Base-by-base conservation (phyloP, 2,113 vertebrate genomes). In the Cryptotis parvus region DNA sequence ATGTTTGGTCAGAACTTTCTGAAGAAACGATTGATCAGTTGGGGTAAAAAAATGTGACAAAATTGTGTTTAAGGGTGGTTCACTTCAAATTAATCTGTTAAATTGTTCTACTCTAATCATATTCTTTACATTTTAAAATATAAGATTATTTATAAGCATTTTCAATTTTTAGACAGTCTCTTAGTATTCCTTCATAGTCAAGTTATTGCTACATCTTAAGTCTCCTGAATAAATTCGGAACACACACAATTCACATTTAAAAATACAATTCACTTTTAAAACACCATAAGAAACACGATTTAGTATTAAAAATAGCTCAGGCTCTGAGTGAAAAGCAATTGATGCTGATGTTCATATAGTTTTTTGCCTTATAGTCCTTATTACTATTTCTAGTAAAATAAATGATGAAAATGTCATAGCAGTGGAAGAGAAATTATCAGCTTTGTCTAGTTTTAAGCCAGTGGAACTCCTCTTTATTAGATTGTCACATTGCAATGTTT, bases 91-190 rank as follows among this genome's bases (percentile, higher is more conserved):
- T 81, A 90, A 63, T 55, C 81, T 86, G 16, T 90, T 91, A 87
- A 94, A 84, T 55, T 84, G 18, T 24, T 35, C n/a, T 92, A 49
- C 0, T 58, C 55, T 58, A 58, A 58, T 3, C 22, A 65, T 80
- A 68, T 70, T 84, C 24, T 80, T 89, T 90, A 79, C 6, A 16
- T 81, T 73, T 87, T 33, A 45, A 16, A 91, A 77, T 39, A 18
- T 88, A 61, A n/a, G 45, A 37, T n/a, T 85, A 33, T 92, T 94
- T 63, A 43, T 74, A 9, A 35, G 9, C 27, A 52, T 75, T 55
- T 93, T 90, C 37, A 94, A 90, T 94, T 81, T 89, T 89, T 11
- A 94, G 77, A 93, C 92, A 87, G 83, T 89, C 45, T 87, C n/a
- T 76, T 61, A 85, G 66, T 6, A 68, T 75, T 43, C 4, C 29